Percentiles rank a stretch among this genome's conserved stretches.
These are phyloP conservation scores for Nibea albiflora DNA, from an alignment of 2,113 vertebrate genomes.

Conservation along the genomic window DNA sequence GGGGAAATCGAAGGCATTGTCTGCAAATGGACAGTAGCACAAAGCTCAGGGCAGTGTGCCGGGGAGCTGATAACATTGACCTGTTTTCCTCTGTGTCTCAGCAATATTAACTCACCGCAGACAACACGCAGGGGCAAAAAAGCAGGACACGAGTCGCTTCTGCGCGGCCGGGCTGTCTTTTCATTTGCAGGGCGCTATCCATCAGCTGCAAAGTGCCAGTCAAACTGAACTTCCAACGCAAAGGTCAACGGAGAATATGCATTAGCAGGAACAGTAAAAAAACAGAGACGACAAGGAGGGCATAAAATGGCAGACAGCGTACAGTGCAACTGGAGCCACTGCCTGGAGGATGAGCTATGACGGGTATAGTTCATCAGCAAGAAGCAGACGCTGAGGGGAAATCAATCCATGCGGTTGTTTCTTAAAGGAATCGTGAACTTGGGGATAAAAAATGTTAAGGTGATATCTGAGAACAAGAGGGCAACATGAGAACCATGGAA, in stretches of 20 bases:
- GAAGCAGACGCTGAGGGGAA: conserved; percentile 25
- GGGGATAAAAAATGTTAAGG: not conserved
- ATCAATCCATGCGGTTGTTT: conserved; percentile 59
- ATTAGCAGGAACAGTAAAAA: conserved; percentile 60
- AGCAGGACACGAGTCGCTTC: conserved; percentile 17
- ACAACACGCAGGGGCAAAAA: conserved; percentile 23
- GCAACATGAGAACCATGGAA: not conserved
- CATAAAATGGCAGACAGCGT: conserved; percentile 62
- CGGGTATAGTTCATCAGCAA: conserved; percentile 25
- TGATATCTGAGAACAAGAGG: not conserved
- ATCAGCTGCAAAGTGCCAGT: conserved; percentile 46
- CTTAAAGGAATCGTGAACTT: conserved; percentile 13
- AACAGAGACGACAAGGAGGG: conserved; percentile 11
- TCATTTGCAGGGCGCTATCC: conserved; percentile 38
- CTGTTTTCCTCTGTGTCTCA: conserved; percentile 10
- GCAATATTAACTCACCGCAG: conserved; percentile 45
- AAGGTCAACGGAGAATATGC: conserved; percentile 43
- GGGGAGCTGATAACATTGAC: conserved; percentile 71
- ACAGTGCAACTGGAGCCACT: conserved; percentile 64
- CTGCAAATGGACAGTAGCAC: conserved; percentile 47
- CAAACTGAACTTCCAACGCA: conserved; percentile 34
- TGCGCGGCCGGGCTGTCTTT: conserved; percentile 7
- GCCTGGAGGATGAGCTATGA: conserved; percentile 61
- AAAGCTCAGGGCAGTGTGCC: conserved; percentile 53
- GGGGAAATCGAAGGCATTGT: conserved; percentile 48